Evolutionary conservation across 2,888 invertebrate species (phyloP).

Genomic region (Nomada fucata): DNA sequence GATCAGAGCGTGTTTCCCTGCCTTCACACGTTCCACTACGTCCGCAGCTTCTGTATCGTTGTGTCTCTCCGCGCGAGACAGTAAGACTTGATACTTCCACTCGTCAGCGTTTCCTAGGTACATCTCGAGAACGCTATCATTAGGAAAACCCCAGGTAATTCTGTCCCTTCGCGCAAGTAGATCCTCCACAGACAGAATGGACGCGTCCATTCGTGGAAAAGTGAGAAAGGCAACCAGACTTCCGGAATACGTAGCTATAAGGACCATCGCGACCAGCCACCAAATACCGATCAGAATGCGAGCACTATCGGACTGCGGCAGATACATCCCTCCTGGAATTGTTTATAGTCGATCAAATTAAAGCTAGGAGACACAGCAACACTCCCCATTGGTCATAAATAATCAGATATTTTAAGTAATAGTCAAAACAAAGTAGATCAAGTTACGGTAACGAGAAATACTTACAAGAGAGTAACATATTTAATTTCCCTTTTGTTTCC

Average conservation of each 20-base stretch:
- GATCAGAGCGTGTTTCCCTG: slow-evolving; percentile 90
- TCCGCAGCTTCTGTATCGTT: slow-evolving; percentile 70
- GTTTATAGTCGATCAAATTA: not conserved
- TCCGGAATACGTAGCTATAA: slow-evolving; percentile 96
- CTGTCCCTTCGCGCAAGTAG: slow-evolving; percentile 86
- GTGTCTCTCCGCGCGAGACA: slow-evolving; percentile 85
- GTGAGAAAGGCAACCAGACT: slow-evolving; percentile 96
- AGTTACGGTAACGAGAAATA: too few species aligned
- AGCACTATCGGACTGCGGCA: slow-evolving; percentile 94
- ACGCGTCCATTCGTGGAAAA: slow-evolving; percentile 92
- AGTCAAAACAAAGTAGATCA: not conserved
- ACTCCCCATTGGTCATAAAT: not conserved
- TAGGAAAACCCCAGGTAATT: slow-evolving; percentile 91
- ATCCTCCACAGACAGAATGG: slow-evolving; percentile 89
- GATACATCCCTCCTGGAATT: slow-evolving; percentile 91
- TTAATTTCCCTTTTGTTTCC: too few species aligned
- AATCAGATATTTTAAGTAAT: not conserved
- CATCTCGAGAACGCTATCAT: slow-evolving; percentile 90
- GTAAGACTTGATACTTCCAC: slow-evolving; percentile 86
- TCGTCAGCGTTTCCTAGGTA: slow-evolving; percentile 88
- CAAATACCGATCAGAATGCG: slow-evolving; percentile 94
- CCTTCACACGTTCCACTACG: slow-evolving; percentile 87
- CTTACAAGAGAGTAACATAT: too few species aligned
- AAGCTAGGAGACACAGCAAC: too few species aligned
- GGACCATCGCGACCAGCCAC: slow-evolving; percentile 96